A percentile compares a stretch with the other conserved stretches of the same genome.
Conservation (phyloP, 2,797 vertebrate genomes). For the Danio choprae region DNA sequence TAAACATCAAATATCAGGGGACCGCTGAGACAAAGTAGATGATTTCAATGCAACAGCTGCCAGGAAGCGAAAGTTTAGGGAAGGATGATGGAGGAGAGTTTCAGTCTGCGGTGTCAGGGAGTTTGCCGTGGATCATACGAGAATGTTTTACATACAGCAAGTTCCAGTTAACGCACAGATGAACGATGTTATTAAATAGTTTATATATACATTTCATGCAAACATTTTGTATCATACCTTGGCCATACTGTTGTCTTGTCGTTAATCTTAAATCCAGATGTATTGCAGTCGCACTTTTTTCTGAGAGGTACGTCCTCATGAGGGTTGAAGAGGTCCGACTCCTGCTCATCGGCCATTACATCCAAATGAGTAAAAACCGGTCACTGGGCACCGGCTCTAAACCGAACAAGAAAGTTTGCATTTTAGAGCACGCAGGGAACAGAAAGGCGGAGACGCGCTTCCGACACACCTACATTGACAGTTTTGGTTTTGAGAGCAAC, state of each 20-base stretch:
- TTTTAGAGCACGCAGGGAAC: background rate
- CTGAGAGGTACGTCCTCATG: background rate
- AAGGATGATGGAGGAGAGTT: background rate
- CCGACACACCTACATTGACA: background rate
- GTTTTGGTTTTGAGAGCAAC: background rate
- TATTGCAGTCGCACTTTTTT: background rate
- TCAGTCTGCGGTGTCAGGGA: background rate
- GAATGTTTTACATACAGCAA: background rate
- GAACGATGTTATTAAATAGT: too few relatives aligned
- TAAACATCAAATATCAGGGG: background rate
- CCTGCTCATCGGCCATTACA: background rate
- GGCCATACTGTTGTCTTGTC: slow-evolving; percentile 29
- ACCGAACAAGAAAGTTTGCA: background rate
- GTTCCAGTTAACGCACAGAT: background rate
- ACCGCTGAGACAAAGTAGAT: background rate
- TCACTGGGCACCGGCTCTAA: background rate
- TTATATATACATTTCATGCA: too few relatives aligned
- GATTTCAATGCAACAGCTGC: background rate
- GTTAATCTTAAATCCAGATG: background rate
- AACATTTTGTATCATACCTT: slow-evolving; percentile 1
- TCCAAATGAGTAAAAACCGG: background rate
- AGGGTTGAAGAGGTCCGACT: background rate
- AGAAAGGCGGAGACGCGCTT: background rate
- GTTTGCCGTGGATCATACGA: background rate
- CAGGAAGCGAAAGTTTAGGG: slow-evolving; percentile 12